These are phyloP conservation scores for Tautogolabrus adspersus DNA, from an alignment of 2,113 vertebrate genomes.

Conservation along the genomic window DNA sequence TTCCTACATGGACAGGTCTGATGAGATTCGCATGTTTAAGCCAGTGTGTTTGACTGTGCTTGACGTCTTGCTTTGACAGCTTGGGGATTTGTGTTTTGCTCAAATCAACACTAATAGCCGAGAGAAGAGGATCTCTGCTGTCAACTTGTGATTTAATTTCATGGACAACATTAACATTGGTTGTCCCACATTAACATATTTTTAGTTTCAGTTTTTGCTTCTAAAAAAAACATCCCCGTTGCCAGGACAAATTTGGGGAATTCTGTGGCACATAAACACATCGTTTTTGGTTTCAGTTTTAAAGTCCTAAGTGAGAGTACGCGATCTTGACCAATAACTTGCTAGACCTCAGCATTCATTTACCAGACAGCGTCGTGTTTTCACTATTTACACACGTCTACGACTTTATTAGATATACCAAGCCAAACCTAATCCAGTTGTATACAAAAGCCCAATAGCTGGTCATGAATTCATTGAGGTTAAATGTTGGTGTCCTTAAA, in stretches of 20 bases:
- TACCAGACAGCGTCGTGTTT: too few relatives aligned
- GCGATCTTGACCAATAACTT: background rate
- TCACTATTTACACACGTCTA: background rate
- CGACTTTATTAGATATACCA: constrained; percentile 1
- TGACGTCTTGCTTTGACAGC: constrained; percentile 32
- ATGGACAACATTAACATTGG: background rate
- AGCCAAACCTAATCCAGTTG: too few relatives aligned
- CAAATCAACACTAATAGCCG: constrained; percentile 45
- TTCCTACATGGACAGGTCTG: background rate
- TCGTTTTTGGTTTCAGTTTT: constrained; percentile 69
- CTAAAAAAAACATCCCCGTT: background rate
- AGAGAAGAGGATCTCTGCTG: background rate
- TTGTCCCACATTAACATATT: fast-evolving
- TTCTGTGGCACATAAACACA: constrained; percentile 12
- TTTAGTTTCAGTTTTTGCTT: constrained; percentile 3
- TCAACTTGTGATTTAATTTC: background rate
- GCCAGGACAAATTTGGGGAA: constrained; percentile 3
- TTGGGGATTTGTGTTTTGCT: constrained; percentile 30
- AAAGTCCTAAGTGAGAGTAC: constrained; percentile 17
- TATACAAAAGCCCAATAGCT: background rate
- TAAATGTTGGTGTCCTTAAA: too few relatives aligned
- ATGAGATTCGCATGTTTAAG: background rate
- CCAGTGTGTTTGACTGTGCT: background rate
- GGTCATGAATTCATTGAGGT: too few relatives aligned
- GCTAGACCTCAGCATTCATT: background rate